phyloP scores from a whole-genome alignment of 2,797 vertebrate species.

The Poecilia gillii region DNA sequence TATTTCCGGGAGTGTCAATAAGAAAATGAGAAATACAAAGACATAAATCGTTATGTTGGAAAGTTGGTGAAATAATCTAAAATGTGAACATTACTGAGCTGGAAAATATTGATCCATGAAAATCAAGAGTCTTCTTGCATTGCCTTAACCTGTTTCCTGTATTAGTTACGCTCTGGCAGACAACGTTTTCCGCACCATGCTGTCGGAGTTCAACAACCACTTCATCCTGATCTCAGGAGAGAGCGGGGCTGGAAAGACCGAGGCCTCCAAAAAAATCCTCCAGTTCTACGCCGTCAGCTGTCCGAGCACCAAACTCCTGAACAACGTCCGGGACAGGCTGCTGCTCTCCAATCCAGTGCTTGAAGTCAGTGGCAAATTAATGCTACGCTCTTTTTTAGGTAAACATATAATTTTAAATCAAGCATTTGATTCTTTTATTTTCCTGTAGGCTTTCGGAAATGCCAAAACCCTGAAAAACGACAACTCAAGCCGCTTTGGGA shows the following conservation, averaged over 20 bases:
- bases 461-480: constrained; percentile 95
- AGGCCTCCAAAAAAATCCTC: constrained; percentile 95
- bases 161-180: constrained; percentile 93
- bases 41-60: neutral
- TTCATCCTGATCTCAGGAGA: constrained; percentile 98
- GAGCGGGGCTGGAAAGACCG: constrained; percentile 94
- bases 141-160: neutral
- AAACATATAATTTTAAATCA: neutral
- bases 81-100: neutral
- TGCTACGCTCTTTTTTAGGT: neutral
- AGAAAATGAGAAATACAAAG: neutral
- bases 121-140: neutral
- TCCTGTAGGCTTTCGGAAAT: constrained; percentile 91
- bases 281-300: constrained; percentile 94
- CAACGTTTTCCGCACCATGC: constrained; percentile 95
- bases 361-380: constrained; percentile 81
- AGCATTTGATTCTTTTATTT: neutral
- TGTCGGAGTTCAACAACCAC: constrained; percentile 91
- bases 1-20: neutral
- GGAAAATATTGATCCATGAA: neutral
- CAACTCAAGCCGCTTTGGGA: constrained; percentile 96
- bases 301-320: constrained; percentile 88
- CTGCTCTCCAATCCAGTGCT: constrained; percentile 94
- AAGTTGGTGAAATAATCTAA: neutral
- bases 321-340: constrained; percentile 88